A percentile compares a stretch with the other conserved stretches of the same genome.
These are phyloP conservation scores for Priocnemis perturbator DNA, from an alignment of 2,888 invertebrate genomes.

Conservation along the genomic window DNA sequence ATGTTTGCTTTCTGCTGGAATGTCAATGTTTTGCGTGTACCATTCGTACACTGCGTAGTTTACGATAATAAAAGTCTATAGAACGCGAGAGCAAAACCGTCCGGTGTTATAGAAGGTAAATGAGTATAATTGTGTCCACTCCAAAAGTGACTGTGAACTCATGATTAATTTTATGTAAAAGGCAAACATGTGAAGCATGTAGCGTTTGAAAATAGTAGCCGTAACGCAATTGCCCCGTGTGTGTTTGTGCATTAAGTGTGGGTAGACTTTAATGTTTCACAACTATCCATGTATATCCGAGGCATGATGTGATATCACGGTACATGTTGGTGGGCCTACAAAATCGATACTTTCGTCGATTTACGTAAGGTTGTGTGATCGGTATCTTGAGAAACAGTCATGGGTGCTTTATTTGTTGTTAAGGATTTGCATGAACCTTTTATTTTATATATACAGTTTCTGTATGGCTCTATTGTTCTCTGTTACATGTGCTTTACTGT, in stretches of 20 bases:
- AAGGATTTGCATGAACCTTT: slow-evolving; percentile 44
- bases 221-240: slow-evolving; percentile 16
- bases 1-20: no score
- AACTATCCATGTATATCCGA: slow-evolving; percentile 9
- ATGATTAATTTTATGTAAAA: no score
- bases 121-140: slow-evolving; percentile 71
- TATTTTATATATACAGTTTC: slow-evolving; percentile 15
- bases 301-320: slow-evolving; percentile 19
- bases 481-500: background rate
- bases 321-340: slow-evolving; percentile 67
- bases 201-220: no score
- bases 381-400: slow-evolving; percentile 34
- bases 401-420: slow-evolving; percentile 33
- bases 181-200: background rate
- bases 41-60: background rate
- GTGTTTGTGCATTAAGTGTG: background rate
- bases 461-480: slow-evolving; percentile 15
- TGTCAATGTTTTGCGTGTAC: no score
- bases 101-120: no score
- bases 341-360: slow-evolving; percentile 28
- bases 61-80: slow-evolving; percentile 16
- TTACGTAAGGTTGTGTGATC: slow-evolving; percentile 29
- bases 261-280: no score
- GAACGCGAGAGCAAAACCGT: no score
- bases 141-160: slow-evolving; percentile 21